Evolutionary conservation across 2,113 vertebrate species (phyloP).

Genomic region (Petrocephalus zakoni): DNA sequence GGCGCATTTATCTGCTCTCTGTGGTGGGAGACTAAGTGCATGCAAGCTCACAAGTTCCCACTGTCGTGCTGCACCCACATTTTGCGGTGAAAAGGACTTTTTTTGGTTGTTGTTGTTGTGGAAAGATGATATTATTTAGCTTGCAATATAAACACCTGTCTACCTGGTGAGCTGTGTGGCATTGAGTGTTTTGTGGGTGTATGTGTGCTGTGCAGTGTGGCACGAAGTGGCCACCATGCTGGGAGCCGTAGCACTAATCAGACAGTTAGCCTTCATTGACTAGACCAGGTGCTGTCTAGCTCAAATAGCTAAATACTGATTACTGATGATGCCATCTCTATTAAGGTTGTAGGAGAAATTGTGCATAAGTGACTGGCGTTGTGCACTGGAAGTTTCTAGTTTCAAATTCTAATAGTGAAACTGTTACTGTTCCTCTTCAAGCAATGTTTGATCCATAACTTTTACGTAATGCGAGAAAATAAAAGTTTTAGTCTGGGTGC

Average conservation of each 20-base stretch:
- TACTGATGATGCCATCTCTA: not conserved
- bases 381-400: not conserved
- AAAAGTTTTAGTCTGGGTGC: not conserved
- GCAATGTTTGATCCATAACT: not conserved
- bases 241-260: not conserved
- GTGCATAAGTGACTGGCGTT: not conserved
- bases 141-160: not conserved
- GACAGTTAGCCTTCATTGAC: not conserved
- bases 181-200: not conserved
- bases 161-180: not conserved
- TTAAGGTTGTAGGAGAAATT: not conserved
- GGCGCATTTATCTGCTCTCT: not conserved
- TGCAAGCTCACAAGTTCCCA: not conserved
- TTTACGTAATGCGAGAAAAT: not conserved
- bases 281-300: not conserved
- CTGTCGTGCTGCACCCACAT: not conserved
- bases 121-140: not conserved
- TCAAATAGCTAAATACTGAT: not conserved
- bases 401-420: not conserved
- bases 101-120: not conserved
- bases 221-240: not conserved
- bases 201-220: not conserved
- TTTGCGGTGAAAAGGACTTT: not conserved
- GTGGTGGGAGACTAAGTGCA: not conserved
- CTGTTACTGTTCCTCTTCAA: not conserved